Evolutionary conservation across 2,113 vertebrate genomes (phyloP).

Genomic region (Scomber colias): DNA sequence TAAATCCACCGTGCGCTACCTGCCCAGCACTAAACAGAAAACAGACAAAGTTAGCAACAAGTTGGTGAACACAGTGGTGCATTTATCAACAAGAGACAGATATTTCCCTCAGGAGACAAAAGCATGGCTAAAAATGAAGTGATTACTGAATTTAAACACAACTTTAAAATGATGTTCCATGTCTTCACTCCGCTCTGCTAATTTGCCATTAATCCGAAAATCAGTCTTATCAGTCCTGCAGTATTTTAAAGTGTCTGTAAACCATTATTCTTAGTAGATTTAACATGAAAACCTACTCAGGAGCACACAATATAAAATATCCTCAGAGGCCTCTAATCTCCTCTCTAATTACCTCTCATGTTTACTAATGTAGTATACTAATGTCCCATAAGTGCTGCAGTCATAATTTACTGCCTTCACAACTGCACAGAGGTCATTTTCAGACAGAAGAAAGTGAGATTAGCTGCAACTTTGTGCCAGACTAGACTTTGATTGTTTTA

Average conservation of each 20-base stretch:
- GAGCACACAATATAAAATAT: background rate
- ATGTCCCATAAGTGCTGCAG: slow-evolving; percentile 9
- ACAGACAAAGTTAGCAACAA: no score
- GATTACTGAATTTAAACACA: no score
- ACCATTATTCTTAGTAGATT: background rate
- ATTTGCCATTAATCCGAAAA: no score
- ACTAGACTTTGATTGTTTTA: slow-evolving; percentile 57
- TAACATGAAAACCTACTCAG: background rate
- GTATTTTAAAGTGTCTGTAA: background rate
- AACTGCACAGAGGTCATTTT: slow-evolving; percentile 20
- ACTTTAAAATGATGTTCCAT: no score
- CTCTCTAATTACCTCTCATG: slow-evolving; percentile 15
- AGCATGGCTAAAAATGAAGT: no score
- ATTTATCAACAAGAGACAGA: no score
- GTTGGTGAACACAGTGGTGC: no score
- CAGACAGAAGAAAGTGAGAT: slow-evolving; percentile 25
- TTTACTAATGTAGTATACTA: slow-evolving; percentile 23
- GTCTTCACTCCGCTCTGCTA: no score
- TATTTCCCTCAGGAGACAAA: no score
- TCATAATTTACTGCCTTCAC: slow-evolving; percentile 4
- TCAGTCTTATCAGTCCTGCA: background rate
- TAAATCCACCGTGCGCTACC: no score
- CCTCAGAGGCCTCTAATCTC: slow-evolving; percentile 5
- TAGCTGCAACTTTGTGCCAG: slow-evolving; percentile 47
- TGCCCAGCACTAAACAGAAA: no score